phyloP scores from a whole-genome alignment of 1,140 invertebrate species.

The Drosophila ambigua region DNA sequence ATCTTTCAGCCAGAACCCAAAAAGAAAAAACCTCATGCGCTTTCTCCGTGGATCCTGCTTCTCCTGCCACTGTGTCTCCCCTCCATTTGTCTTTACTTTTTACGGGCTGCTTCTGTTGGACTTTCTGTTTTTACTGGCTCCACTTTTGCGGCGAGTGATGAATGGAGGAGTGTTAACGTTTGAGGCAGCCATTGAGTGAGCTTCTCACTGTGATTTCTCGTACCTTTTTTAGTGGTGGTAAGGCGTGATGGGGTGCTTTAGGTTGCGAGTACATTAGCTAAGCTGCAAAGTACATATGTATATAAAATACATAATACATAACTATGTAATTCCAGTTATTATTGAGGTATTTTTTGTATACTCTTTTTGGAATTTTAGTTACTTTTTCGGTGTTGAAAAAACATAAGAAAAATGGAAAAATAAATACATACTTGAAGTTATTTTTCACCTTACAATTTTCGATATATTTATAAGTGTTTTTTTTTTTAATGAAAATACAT shows the following conservation, averaged over 20 bases:
- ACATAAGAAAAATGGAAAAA: too few relatives aligned
- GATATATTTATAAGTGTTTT: too few relatives aligned
- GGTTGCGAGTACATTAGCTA: slow-evolving; percentile 12
- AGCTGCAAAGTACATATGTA: too few relatives aligned
- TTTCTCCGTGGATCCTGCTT: not conserved
- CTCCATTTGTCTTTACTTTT: slow-evolving; percentile 12
- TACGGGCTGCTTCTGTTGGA: too few relatives aligned
- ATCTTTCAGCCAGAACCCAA: slow-evolving; percentile 62
- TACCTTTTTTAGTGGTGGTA: slow-evolving; percentile 26
- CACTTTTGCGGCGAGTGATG: slow-evolving; percentile 55
- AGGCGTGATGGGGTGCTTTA: not conserved
- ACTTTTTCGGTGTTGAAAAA: too few relatives aligned
- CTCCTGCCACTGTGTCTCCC: not conserved
- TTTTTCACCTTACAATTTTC: too few relatives aligned
- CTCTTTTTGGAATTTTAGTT: too few relatives aligned
- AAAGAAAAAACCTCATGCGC: slow-evolving; percentile 18
- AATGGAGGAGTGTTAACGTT: slow-evolving; percentile 60
- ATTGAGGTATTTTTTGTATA: too few relatives aligned
- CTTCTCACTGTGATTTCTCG: slow-evolving; percentile 54
- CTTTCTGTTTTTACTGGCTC: not conserved
- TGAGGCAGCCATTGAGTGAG: slow-evolving; percentile 54
- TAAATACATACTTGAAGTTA: too few relatives aligned
- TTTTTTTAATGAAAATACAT: too few relatives aligned
- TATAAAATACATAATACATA: too few relatives aligned
- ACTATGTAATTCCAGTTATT: too few relatives aligned